Base-by-base conservation (phyloP, 2,113 vertebrate genomes). In the Herpetotheres cachinnans region DNA sequence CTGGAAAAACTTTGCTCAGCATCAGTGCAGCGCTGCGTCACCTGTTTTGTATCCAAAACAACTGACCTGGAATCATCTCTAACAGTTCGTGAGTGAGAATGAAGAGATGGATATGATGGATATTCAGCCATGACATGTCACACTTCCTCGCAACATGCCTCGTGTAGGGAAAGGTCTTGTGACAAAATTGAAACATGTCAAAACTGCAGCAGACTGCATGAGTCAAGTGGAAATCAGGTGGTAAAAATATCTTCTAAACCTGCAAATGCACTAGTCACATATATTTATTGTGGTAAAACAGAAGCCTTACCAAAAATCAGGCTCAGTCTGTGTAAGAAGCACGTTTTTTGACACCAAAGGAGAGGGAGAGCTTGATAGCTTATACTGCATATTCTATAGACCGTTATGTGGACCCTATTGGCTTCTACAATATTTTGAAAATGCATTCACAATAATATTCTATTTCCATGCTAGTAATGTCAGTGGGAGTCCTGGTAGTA, bases 401-500 rank as follows among this genome's bases (percentile, higher is more conserved):
- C 77, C 88, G 78, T 86, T 89, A 83, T 14, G 66, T 76, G 82
- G 92, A 89, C 94, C 85, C 70, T 73, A 63, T 86, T 94, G 93
- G 91, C 87, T 95, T 94, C 93, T 93, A 72, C 93, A 96, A 87
- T 95, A 95, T 96, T 97, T 96, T 91, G 91, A 97, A 97, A 97
- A 92, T 86, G 85, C 87, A 86, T 94, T 96, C 90, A 96, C 91
- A 91, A 94, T 96, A 93, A 96, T 96, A 97, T 96, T 95, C 93
- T 96, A 94, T 97, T 97, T 97, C 95, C 93, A 94, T 14, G 5
- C 94, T 93, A 93, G 95, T 59, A 95, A 94, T 94, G 83, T 94
- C 96, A 96, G 93, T 95, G 86, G 96, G 97, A 96, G 88, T 93
- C 94, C 95, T 96, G 67, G 81, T 89, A 96, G 96, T 79, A 82